Evolutionary conservation across 2,797 vertebrate species (phyloP), one percentile per base, ranked within the genome.

Genomic region (Megalops cyprinoides): DNA sequence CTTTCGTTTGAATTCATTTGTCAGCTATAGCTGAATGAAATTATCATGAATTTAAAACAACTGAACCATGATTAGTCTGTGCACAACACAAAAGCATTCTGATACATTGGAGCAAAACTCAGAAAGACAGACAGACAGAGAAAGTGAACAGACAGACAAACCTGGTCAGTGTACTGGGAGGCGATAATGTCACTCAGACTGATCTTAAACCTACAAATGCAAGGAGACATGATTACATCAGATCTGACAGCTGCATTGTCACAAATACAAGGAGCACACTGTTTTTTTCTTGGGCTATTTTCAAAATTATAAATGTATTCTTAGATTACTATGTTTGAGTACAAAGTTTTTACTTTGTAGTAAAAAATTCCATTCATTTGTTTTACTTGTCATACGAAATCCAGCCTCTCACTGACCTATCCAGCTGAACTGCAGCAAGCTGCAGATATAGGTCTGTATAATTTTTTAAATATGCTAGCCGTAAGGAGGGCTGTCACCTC

Each of bases 81-180:
- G n/a, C n/a, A n/a, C n/a, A n/a, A n/a, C n/a, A n/a, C n/a, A n/a
- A n/a, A n/a, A n/a, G n/a, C n/a, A n/a, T n/a, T n/a, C n/a, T n/a
- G n/a, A n/a, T n/a, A n/a, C n/a, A n/a, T n/a, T n/a, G n/a, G n/a
- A n/a, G n/a, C n/a, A n/a, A n/a, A n/a, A n/a, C n/a, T n/a, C n/a
- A 34, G 58, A 12, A 25, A 34, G 58, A 18, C 58, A 14, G 28
- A 18, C 58, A 56, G 51, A 18, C 51, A 18, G 7, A n/a, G n/a
- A n/a, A n/a, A n/a, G n/a, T n/a, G n/a, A 23, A 9, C 55, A 25
- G 25, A n/a, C 65, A n/a, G 39, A 9, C 28, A 14, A 5, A 9
- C 97, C 96, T 97, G 95, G 79, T 98, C 96, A 37, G 94, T 90
- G 84, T 95, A 92, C 86, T 94, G 94, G 51, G 90, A 94, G 62